Evolutionary conservation across 2,888 invertebrate genomes (phyloP).

Genomic region (Cordilura impudica): DNA sequence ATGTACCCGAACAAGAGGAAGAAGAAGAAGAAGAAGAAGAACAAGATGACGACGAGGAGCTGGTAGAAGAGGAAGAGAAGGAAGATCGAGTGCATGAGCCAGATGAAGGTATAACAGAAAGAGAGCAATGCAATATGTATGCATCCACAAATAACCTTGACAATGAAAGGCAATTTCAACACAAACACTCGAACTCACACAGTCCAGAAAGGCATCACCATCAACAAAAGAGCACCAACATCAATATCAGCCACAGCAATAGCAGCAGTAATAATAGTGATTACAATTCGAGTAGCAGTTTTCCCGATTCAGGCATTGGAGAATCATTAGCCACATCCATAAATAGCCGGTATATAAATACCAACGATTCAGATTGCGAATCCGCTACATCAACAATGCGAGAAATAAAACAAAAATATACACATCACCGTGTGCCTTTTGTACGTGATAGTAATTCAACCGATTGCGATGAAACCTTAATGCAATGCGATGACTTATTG

Average conservation of each 20-base stretch:
- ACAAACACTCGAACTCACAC: constrained; percentile 35
- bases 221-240: constrained; percentile 56
- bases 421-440: constrained; percentile 66
- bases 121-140: constrained; percentile 24
- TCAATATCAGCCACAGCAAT: constrained; percentile 65
- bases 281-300: constrained; percentile 74
- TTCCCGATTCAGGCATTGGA: constrained; percentile 75
- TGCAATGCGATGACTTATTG: constrained; percentile 74
- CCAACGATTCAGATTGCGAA: constrained; percentile 42
- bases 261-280: constrained; percentile 70
- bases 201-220: constrained; percentile 67
- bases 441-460: constrained; percentile 75
- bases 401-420: constrained; percentile 57
- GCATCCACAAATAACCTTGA: constrained; percentile 51
- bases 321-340: constrained; percentile 58
- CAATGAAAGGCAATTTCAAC: constrained; percentile 57
- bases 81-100: constrained; percentile 5
- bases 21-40: constrained; percentile 66
- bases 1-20: constrained; percentile 72
- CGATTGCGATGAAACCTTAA: constrained; percentile 75
- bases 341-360: constrained; percentile 57
- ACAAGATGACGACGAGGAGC: constrained; percentile 64
- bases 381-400: constrained; percentile 52
- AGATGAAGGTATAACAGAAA: constrained; percentile 23
- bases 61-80: constrained; percentile 63